Conservation (phyloP, 2,113 vertebrate genomes). For the Coregonus clupeaformis region DNA sequence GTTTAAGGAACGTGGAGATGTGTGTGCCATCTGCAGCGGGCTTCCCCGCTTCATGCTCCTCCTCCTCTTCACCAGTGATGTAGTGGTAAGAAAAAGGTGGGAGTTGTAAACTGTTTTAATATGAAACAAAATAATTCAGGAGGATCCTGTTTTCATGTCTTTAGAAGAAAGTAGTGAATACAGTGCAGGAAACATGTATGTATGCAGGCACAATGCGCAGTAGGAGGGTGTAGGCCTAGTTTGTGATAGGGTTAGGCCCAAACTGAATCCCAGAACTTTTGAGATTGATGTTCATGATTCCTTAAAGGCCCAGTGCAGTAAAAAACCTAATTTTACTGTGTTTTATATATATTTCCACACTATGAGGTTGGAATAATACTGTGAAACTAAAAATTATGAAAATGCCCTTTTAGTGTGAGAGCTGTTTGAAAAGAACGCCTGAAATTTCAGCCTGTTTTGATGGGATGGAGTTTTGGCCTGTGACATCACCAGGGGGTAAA, state of each 20-base stretch:
- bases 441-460: no score
- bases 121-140: constrained; percentile 74
- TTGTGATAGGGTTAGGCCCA: no score
- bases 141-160: constrained; percentile 63
- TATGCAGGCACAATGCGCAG: no score
- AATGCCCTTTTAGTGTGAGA: no score
- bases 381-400: no score
- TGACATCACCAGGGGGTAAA: no score
- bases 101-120: constrained; percentile 54
- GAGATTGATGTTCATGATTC: not conserved
- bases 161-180: constrained; percentile 15
- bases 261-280: not conserved
- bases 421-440: no score
- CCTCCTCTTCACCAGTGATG: constrained; percentile 14
- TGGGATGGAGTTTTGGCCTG: no score
- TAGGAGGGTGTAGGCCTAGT: no score
- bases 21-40: constrained; percentile 70
- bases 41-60: constrained; percentile 59
- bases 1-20: constrained; percentile 74
- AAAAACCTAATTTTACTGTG: no score
- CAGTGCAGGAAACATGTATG: constrained; percentile 18
- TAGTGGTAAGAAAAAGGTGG: constrained; percentile 35
- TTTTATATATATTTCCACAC: no score
- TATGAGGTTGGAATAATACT: no score
- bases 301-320: not conserved